Percentiles rank a stretch among this genome's conserved stretches.
These are phyloP conservation scores for Limulus polyphemus DNA, from an alignment of 2,888 invertebrate genomes.

Conservation along the genomic window DNA sequence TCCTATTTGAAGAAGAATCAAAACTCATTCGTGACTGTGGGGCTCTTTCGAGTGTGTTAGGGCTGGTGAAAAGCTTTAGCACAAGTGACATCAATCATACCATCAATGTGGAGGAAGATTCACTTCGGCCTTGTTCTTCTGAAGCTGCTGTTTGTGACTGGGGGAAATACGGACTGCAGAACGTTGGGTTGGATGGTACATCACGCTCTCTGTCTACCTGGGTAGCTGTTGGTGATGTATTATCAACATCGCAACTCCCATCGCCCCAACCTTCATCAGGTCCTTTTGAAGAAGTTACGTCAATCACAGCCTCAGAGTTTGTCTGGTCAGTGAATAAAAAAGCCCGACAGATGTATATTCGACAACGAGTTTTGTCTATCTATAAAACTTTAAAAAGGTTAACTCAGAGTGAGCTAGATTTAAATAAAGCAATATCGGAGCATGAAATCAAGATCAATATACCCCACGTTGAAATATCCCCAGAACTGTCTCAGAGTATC, in stretches of 20 bases:
- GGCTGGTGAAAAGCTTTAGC: conserved; percentile 70
- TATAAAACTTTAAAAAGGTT: conserved; percentile 66
- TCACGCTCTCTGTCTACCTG: conserved; percentile 70
- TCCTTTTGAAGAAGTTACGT: conserved; percentile 14
- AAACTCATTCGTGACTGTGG: conserved; percentile 67
- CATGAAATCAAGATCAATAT: not conserved
- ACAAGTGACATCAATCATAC: conserved; percentile 57
- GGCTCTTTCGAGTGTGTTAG: conserved; percentile 56
- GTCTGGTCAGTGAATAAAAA: conserved; percentile 67
- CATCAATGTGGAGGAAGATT: conserved; percentile 27
- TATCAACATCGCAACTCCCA: conserved; percentile 63
- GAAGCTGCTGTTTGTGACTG: conserved; percentile 28
- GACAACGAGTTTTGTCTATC: conserved; percentile 60
- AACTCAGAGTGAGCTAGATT: conserved; percentile 67
- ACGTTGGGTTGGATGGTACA: conserved; percentile 48
- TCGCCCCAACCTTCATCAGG: conserved; percentile 51
- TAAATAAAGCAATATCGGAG: not conserved
- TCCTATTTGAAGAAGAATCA: conserved; percentile 59
- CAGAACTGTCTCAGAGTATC: conserved; percentile 11
- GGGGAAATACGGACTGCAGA: conserved; percentile 29
- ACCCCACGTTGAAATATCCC: conserved; percentile 7
- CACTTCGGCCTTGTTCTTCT: conserved; percentile 34
- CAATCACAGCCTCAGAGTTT: conserved; percentile 44
- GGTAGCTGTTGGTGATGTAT: conserved; percentile 66
- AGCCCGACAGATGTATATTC: conserved; percentile 68